phyloP scores from a whole-genome alignment of 2,888 invertebrate genomes.

The Unio delphinus region DNA sequence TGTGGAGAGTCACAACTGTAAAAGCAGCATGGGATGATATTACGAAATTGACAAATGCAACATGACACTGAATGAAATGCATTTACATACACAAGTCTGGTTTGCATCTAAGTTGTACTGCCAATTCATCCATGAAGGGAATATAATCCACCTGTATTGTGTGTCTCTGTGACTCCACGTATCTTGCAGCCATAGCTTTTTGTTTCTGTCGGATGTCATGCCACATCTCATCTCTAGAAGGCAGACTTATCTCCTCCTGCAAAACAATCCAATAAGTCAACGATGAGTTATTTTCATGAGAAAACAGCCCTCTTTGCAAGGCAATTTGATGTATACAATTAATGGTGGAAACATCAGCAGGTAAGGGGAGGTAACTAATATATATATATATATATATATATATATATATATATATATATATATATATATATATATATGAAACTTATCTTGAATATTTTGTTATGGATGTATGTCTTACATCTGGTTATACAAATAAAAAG shows the following conservation, averaged over 20 bases:
- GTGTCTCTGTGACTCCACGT: conserved; percentile 62
- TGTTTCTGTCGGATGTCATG: conserved; percentile 61
- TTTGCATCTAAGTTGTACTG: conserved; percentile 68
- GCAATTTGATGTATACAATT: background rate
- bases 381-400: background rate
- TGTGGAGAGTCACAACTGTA: no score
- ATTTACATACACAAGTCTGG: conserved; percentile 64
- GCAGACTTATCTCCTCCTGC: conserved; percentile 63
- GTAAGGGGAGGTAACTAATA: background rate
- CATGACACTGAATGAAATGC: no score
- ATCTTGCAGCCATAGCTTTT: conserved; percentile 52
- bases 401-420: no score
- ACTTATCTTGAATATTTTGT: background rate
- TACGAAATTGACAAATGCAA: no score
- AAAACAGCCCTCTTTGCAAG: background rate
- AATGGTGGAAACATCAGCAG: background rate
- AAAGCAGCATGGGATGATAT: no score
- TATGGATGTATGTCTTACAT: no score
- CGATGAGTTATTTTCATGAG: background rate
- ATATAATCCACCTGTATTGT: conserved; percentile 71
- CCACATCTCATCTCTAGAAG: conserved; percentile 64
- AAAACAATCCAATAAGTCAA: background rate
- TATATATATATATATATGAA: background rate
- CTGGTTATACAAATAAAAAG: no score
- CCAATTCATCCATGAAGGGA: conserved; percentile 72